Conservation (phyloP, 2,797 vertebrate genomes). For the Enteromius treurensis region DNA sequence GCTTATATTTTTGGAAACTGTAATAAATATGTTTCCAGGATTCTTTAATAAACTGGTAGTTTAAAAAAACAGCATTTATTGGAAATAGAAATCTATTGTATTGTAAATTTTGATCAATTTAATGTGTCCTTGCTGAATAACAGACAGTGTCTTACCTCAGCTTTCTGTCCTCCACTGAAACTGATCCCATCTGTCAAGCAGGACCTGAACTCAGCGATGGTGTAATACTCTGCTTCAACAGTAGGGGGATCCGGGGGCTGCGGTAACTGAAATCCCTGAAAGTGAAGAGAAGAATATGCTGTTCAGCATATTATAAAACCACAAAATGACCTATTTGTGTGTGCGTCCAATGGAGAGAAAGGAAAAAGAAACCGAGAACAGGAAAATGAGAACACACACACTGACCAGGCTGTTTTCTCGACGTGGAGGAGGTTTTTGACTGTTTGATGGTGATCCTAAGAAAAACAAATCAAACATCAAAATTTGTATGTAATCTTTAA, state of each 20-base stretch:
- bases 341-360: background rate
- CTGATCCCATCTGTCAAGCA: conserved; percentile 98
- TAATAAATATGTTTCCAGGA: background rate
- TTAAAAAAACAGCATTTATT: background rate
- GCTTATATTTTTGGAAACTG: background rate
- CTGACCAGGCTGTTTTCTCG: conserved; percentile 94
- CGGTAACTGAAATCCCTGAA: conserved; percentile 93
- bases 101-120: background rate
- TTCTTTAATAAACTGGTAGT: background rate
- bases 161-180: conserved; percentile 96
- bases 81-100: background rate
- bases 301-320: conserved; percentile 20
- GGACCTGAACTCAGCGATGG: conserved; percentile 97
- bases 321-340: conserved; percentile 35
- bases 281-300: conserved; percentile 6
- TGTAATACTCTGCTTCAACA: conserved; percentile 99
- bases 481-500: conserved; percentile 2
- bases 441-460: conserved; percentile 91
- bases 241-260: conserved; percentile 96
- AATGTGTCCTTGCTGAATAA: background rate
- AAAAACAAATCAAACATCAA: background rate
- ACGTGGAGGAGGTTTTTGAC: conserved; percentile 91
- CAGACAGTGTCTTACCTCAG: conserved; percentile 83
- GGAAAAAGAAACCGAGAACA: background rate
- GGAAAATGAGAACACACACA: conserved; percentile 4